Evolutionary conservation across 92 coral and sea anemone genomes (phyloP).

Genomic region (Parazoanthus atlanticus): DNA sequence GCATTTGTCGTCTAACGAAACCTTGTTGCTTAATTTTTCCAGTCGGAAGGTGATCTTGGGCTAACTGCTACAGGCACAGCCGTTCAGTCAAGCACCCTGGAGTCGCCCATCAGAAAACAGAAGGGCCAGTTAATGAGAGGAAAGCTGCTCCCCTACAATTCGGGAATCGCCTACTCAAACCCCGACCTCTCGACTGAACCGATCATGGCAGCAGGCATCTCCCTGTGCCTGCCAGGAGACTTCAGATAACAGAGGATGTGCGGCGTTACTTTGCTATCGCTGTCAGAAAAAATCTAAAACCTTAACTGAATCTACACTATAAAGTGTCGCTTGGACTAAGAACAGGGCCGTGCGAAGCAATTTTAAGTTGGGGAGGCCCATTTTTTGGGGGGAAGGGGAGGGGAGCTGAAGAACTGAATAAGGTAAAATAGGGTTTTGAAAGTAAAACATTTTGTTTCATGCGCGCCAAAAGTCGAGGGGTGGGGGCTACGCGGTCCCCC

Average conservation of each 20-base stretch:
- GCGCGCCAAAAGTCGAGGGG: too few relatives aligned
- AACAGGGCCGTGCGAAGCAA: too few relatives aligned
- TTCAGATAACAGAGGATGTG: slow-evolving; percentile 8
- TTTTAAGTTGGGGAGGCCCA: too few relatives aligned
- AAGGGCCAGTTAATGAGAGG: slow-evolving; percentile 74
- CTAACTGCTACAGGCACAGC: slow-evolving; percentile 76
- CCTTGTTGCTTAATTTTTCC: slow-evolving; percentile 5
- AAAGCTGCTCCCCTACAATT: slow-evolving; percentile 58
- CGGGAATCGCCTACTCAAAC: slow-evolving; percentile 64
- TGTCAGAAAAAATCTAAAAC: background rate
- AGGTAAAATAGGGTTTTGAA: too few relatives aligned
- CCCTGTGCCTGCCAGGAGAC: slow-evolving; percentile 64
- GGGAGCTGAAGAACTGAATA: too few relatives aligned
- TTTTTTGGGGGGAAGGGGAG: too few relatives aligned
- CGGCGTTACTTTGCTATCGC: background rate
- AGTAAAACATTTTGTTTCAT: too few relatives aligned
- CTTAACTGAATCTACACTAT: background rate
- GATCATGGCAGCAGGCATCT: slow-evolving; percentile 80
- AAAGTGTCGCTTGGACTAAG: background rate
- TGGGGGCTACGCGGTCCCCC: too few relatives aligned
- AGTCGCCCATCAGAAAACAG: slow-evolving; percentile 50
- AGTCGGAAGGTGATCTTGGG: slow-evolving; percentile 75
- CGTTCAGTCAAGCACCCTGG: slow-evolving; percentile 58
- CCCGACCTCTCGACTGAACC: slow-evolving; percentile 68
- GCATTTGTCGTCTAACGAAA: background rate